Conservation (phyloP, 2,797 vertebrate species). For the Myotis vivesi region DNA sequence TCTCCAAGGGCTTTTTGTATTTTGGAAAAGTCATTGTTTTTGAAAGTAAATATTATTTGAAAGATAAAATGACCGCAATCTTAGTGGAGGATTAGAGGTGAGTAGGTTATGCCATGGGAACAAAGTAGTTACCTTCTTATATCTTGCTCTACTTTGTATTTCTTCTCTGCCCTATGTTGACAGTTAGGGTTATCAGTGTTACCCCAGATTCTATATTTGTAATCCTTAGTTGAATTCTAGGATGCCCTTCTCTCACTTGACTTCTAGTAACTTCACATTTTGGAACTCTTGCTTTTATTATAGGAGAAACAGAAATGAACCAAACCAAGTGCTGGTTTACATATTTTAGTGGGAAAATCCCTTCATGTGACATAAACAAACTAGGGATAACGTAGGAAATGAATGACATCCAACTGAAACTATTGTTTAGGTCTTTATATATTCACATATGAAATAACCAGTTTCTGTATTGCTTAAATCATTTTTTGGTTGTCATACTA, state of each 20-base stretch:
- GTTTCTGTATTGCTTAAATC: constrained; percentile 41
- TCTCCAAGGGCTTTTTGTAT: background rate
- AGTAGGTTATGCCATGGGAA: background rate
- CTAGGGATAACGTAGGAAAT: background rate
- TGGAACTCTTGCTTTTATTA: constrained; percentile 37
- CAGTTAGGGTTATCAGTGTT: background rate
- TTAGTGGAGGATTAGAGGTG: background rate
- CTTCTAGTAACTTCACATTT: background rate
- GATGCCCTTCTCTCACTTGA: background rate
- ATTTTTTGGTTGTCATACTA: constrained; percentile 12
- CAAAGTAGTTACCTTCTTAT: background rate
- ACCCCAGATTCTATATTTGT: background rate
- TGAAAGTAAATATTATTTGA: background rate
- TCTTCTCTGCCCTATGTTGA: background rate
- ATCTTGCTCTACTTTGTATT: constrained; percentile 11
- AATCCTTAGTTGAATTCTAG: constrained; percentile 16
- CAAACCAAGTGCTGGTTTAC: background rate
- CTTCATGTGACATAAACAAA: background rate
- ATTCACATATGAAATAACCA: background rate
- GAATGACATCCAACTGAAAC: background rate
- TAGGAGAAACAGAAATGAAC: background rate
- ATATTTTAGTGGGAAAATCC: background rate
- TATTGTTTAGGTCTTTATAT: constrained; percentile 28
- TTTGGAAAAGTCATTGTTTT: constrained; percentile 13
- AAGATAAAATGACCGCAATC: background rate